phyloP scores from a whole-genome alignment of 1,140 invertebrate species.

The Ooceraea biroi region DNA sequence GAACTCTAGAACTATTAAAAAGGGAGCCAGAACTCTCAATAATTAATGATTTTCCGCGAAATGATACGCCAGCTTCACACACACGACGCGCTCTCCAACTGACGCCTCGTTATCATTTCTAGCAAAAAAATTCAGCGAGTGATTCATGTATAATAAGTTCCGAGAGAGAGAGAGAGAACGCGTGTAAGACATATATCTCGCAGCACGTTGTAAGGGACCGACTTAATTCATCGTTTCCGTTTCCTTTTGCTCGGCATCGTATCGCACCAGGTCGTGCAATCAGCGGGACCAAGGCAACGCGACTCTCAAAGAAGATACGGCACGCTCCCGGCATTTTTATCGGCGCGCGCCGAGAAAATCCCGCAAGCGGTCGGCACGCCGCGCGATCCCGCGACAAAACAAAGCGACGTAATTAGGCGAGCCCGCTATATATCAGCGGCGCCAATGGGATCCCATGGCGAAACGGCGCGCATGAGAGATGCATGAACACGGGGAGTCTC shows the following conservation, averaged over 20 bases:
- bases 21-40: too few relatives aligned
- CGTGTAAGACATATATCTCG: not conserved
- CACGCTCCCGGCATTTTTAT: not conserved
- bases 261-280: not conserved
- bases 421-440: constrained; percentile 59
- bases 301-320: constrained; percentile 46
- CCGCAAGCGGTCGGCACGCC: constrained; percentile 15
- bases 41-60: too few relatives aligned
- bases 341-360: not conserved
- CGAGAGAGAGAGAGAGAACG: constrained; percentile 59
- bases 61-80: too few relatives aligned
- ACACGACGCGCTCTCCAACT: too few relatives aligned
- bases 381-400: constrained; percentile 25
- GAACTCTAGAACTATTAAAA: too few relatives aligned
- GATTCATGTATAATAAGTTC: constrained; percentile 60
- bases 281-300: not conserved
- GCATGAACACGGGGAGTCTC: constrained; percentile 66
- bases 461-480: constrained; percentile 48
- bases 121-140: not conserved
- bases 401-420: constrained; percentile 68
- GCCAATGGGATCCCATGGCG: constrained; percentile 59
- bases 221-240: constrained; percentile 12
- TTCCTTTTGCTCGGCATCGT: constrained; percentile 54
- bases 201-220: not conserved
- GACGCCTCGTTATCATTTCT: constrained; percentile 9